A percentile compares a stretch with the other conserved stretches of the same genome.
Evolutionary conservation across 2,888 invertebrate species (phyloP).

Genomic region (Ceraclea dissimilis): DNA sequence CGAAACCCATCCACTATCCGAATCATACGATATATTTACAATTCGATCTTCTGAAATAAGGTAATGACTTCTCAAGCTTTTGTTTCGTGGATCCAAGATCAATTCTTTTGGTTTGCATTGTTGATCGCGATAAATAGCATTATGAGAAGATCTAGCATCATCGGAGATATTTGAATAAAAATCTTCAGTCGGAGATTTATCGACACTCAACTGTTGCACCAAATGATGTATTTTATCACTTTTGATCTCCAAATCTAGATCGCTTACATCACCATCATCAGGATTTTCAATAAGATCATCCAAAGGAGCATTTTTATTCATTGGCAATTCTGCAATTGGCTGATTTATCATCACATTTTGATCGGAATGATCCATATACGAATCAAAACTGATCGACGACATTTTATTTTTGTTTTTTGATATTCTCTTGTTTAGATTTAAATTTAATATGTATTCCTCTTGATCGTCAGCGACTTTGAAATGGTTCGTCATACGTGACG

Average conservation of each 20-base stretch:
- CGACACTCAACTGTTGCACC: conserved; percentile 20
- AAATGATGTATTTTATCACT: conserved; percentile 16
- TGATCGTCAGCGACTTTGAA: conserved; percentile 36
- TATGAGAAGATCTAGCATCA: neutral
- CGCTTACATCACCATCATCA: conserved; percentile 14
- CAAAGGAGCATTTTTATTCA: too few species aligned
- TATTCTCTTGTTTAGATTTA: conserved; percentile 26
- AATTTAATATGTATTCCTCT: conserved; percentile 34
- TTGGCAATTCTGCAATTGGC: too few species aligned
- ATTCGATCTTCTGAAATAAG: conserved; percentile 39
- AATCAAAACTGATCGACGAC: neutral
- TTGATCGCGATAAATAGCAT: neutral
- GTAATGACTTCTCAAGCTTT: conserved; percentile 35
- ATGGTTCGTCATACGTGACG: conserved; percentile 29
- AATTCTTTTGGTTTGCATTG: conserved; percentile 30
- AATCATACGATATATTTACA: conserved; percentile 40
- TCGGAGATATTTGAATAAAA: neutral
- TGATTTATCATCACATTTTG: neutral
- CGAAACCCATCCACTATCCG: conserved; percentile 40
- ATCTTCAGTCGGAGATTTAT: conserved; percentile 19
- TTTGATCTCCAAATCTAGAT: conserved; percentile 19
- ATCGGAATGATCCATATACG: neutral
- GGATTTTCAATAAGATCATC: conserved; percentile 3
- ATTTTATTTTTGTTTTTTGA: neutral
- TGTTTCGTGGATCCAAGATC: conserved; percentile 35